Evolutionary conservation across 2,888 invertebrate genomes (phyloP).

Genomic region (Electrophaes corylata): DNA sequence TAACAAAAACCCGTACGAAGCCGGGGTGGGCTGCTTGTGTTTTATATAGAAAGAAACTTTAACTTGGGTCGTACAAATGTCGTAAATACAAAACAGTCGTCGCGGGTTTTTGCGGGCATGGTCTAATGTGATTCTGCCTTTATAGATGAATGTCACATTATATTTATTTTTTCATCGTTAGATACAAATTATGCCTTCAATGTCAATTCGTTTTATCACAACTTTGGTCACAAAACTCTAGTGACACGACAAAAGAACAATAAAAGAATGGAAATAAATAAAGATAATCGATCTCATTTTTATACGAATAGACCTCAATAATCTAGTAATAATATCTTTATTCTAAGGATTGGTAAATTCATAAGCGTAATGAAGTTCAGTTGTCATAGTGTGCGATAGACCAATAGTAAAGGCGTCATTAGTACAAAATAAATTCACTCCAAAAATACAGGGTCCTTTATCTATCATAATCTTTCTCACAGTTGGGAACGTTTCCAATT

Average conservation of each 20-base stretch:
- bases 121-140: no score
- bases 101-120: no score
- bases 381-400: conserved; percentile 59
- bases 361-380: conserved; percentile 75
- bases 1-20: no score
- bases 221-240: neutral
- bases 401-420: conserved; percentile 57
- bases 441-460: conserved; percentile 73
- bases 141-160: neutral
- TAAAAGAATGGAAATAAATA: neutral
- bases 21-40: no score
- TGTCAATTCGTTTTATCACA: conserved; percentile 4
- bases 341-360: conserved; percentile 62
- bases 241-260: neutral
- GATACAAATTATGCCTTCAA: neutral
- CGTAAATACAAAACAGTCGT: no score
- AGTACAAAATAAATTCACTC: conserved; percentile 70
- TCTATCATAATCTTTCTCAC: conserved; percentile 48
- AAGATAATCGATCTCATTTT: neutral
- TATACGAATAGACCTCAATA: conserved; percentile 11
- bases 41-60: no score
- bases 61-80: no score
- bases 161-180: neutral
- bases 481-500: conserved; percentile 69
- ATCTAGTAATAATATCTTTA: conserved; percentile 16